Evolutionary conservation across 2,797 vertebrate species (phyloP).

Genomic region (Passerculus sandwichensis): DNA sequence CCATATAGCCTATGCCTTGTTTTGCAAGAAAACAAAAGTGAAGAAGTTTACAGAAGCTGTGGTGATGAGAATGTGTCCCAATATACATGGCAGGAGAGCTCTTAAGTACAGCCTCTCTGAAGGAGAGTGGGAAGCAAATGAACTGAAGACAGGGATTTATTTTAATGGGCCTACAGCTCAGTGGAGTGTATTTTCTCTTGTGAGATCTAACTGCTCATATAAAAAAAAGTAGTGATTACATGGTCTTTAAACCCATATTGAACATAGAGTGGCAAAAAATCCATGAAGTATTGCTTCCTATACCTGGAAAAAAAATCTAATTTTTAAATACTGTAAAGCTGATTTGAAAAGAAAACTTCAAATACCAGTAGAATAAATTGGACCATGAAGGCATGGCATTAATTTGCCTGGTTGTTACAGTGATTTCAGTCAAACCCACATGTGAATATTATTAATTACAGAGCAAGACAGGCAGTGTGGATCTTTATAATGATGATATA

Average conservation of each 20-base stretch:
- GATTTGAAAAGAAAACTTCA: conserved; percentile 2
- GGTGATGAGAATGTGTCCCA: background rate
- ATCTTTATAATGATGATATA: background rate
- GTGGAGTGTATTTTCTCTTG: background rate
- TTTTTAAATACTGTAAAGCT: background rate
- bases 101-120: background rate
- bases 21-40: conserved; percentile 13
- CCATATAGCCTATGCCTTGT: background rate
- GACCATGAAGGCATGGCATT: background rate
- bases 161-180: background rate
- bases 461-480: background rate
- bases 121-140: background rate
- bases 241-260: background rate
- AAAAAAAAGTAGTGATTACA: background rate
- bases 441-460: background rate
- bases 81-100: background rate
- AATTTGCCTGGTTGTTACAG: background rate
- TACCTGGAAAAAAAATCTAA: background rate
- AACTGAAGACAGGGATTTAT: conserved; percentile 2
- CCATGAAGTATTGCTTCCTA: background rate
- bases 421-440: conserved; percentile 4
- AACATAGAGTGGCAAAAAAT: background rate
- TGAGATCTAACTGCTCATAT: background rate
- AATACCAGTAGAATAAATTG: background rate
- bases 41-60: background rate